Conservation (phyloP, 2,888 invertebrate species). For the Metellina segmentata region DNA sequence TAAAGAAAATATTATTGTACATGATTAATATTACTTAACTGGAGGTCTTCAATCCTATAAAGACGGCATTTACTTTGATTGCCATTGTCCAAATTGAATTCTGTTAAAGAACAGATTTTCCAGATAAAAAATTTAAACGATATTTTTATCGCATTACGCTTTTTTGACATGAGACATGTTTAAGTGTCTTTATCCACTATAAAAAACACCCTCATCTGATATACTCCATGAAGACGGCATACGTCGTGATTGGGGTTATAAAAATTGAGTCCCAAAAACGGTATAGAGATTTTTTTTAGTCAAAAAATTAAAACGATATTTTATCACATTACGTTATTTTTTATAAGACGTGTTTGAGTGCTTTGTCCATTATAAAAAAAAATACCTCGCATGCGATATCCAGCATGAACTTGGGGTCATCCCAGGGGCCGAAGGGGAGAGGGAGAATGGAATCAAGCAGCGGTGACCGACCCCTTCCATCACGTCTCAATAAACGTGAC, state of each 20-base stretch:
- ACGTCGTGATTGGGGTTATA: too few relatives aligned
- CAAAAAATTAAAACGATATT: slow-evolving; percentile 22
- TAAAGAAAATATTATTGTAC: too few relatives aligned
- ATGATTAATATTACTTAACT: too few relatives aligned
- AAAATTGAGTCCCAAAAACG: background rate
- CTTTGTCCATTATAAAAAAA: slow-evolving; percentile 17
- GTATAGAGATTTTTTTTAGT: background rate
- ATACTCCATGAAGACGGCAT: too few relatives aligned
- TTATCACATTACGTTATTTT: slow-evolving; percentile 20
- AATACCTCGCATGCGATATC: slow-evolving; percentile 42
- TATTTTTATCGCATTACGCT: slow-evolving; percentile 42
- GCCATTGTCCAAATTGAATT: too few relatives aligned
- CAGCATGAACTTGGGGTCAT: slow-evolving; percentile 31
- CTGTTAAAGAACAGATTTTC: too few relatives aligned
- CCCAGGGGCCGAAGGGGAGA: background rate
- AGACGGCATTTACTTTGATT: too few relatives aligned
- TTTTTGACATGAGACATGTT: slow-evolving; percentile 2
- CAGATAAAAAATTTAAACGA: background rate
- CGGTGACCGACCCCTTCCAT: slow-evolving; percentile 72
- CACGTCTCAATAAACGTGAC: slow-evolving; percentile 69
- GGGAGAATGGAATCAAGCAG: slow-evolving; percentile 25
- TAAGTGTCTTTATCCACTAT: slow-evolving; percentile 14
- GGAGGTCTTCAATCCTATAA: too few relatives aligned
- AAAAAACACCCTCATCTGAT: too few relatives aligned
- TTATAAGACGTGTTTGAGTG: slow-evolving; percentile 22